Evolutionary conservation across 2,888 invertebrate genomes (phyloP).

Genomic region (Therioaphis trifolii): DNA sequence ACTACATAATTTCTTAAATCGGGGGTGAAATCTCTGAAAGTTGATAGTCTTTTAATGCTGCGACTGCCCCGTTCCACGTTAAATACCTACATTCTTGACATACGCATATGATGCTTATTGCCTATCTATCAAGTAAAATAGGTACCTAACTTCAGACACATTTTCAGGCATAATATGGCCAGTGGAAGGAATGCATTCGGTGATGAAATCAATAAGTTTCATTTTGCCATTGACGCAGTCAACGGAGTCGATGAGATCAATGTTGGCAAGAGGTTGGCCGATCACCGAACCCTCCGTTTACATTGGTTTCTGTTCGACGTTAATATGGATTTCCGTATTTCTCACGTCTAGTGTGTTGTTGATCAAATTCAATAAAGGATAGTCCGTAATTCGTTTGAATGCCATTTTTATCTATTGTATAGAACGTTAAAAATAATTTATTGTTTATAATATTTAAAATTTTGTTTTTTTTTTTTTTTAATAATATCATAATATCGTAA

Average conservation of each 20-base stretch:
- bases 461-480: too few species aligned
- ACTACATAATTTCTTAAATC: too few species aligned
- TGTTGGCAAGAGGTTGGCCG: conserved; percentile 86
- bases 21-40: too few species aligned
- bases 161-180: conserved; percentile 86
- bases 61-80: too few species aligned
- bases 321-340: conserved; percentile 83
- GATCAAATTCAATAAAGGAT: conserved; percentile 87
- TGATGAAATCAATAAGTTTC: conserved; percentile 78
- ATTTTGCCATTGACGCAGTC: conserved; percentile 87
- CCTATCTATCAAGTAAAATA: too few species aligned
- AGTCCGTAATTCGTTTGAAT: conserved; percentile 66
- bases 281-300: conserved; percentile 80
- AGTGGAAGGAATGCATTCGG: conserved; percentile 87
- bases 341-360: conserved; percentile 79
- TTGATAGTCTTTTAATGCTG: too few species aligned
- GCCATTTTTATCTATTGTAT: background rate
- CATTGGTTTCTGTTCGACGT: conserved; percentile 82
- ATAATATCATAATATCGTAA: background rate
- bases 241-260: conserved; percentile 87
- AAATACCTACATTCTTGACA: too few species aligned
- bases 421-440: background rate
- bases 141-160: too few species aligned
- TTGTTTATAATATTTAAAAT: too few species aligned
- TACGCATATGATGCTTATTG: too few species aligned